Percentiles rank a stretch among this genome's conserved stretches.
These are phyloP conservation scores for Drosophila phalerata DNA, from an alignment of 2,888 invertebrate species.

Conservation along the genomic window DNA sequence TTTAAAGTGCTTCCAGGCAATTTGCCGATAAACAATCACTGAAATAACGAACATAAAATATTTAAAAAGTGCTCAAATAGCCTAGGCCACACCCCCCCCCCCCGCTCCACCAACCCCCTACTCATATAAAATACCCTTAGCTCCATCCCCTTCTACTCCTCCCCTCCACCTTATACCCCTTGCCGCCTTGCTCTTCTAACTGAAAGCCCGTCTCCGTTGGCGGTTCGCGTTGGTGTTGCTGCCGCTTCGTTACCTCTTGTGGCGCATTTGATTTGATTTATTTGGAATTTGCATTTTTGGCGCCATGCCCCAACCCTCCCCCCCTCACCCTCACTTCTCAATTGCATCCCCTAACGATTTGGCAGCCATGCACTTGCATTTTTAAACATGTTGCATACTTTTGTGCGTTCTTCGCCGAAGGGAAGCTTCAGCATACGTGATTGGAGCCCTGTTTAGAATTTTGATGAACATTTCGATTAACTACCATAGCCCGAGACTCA, in stretches of 20 bases:
- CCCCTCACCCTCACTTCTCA: neutral
- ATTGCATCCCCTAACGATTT: constrained; percentile 7
- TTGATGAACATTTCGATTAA: constrained; percentile 33
- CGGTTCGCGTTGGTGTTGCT: constrained; percentile 74
- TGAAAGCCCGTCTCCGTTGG: constrained; percentile 41
- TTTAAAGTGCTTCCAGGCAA: constrained; percentile 84
- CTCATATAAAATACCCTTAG: neutral
- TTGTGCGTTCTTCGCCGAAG: constrained; percentile 58
- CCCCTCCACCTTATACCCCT: too few species aligned
- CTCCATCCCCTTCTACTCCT: too few species aligned
- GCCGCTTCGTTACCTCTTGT: constrained; percentile 83
- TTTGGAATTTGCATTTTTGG: constrained; percentile 78
- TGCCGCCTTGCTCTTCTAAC: neutral
- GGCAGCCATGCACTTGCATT: constrained; percentile 61
- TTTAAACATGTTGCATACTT: constrained; percentile 78
- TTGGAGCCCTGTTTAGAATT: constrained; percentile 57
- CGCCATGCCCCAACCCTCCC: constrained; percentile 3
- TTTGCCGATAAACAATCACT: constrained; percentile 82
- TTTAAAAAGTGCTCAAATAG: constrained; percentile 75
- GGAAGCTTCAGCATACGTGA: constrained; percentile 46
- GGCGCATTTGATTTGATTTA: constrained; percentile 80
- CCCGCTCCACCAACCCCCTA: too few species aligned
- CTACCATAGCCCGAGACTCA: constrained; percentile 3
- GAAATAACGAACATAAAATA: constrained; percentile 80
- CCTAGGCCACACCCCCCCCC: constrained; percentile 15